Conservation (phyloP, 2,113 vertebrate genomes). For the Megalops atlanticus region DNA sequence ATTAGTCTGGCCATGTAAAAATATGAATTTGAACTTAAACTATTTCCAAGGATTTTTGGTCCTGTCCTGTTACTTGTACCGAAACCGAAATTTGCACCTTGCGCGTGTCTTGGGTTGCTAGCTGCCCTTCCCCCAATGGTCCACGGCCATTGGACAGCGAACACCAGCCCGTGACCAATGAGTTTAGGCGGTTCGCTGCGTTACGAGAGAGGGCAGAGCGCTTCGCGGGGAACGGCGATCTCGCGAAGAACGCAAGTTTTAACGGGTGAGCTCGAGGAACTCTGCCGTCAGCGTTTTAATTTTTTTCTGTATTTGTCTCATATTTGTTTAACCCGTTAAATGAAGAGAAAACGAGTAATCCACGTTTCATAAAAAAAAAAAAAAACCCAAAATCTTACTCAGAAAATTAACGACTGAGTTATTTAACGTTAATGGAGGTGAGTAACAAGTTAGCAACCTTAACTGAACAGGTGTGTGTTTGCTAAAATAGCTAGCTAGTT, state of each 20-base stretch:
- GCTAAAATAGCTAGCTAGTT: no score
- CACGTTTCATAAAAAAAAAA: not conserved
- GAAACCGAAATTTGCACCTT: no score
- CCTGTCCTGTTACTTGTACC: no score
- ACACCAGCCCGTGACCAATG: conserved; percentile 34
- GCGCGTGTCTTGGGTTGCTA: no score
- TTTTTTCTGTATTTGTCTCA: not conserved
- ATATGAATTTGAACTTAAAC: no score
- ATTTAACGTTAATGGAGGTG: no score
- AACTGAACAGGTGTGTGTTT: no score
- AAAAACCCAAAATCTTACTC: not conserved
- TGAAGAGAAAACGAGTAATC: not conserved
- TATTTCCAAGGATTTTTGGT: no score
- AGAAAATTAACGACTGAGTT: no score
- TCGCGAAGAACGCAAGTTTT: not conserved
- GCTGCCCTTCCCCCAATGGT: not conserved
- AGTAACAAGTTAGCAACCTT: no score
- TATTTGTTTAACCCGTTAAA: not conserved
- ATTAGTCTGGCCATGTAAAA: no score
- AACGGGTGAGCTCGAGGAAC: conserved; percentile 12
- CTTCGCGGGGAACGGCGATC: conserved; percentile 29
- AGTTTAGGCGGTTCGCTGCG: not conserved
- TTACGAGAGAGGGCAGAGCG: not conserved
- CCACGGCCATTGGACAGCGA: conserved; percentile 1
- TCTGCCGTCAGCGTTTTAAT: not conserved